Evolutionary conservation across 2,888 invertebrate species (phyloP), one percentile per base, ranked within the genome.

Genomic region (Tethea ocularis): DNA sequence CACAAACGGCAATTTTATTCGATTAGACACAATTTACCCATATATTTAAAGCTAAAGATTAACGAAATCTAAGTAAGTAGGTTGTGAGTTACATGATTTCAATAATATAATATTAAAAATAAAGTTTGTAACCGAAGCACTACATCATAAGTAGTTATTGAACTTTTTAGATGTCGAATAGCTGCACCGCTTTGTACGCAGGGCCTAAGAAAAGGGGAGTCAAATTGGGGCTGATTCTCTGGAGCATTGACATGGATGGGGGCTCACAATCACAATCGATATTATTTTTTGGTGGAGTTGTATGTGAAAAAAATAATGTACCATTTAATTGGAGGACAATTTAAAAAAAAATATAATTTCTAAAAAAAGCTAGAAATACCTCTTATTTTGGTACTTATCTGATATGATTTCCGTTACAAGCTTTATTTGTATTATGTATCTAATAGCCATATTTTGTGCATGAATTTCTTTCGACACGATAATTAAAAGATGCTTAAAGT

Each of bases 1-100:
- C 46, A 54, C 54, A 51, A 36, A 59, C 52, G 57, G 51, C 46
- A 46, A 15, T 46, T 46, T 17, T 46, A 46, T 46, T 46, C 20
- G 10, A 4, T n/a, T n/a, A n/a, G n/a, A 46, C 46, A 46, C 46
- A 46, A 20, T 46, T 20, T 10, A 10, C 20, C 20, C 46, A 46
- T 46, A 20, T 20, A 20, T 46, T 20, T 20, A 10, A 46, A 20
- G 17, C 46, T 46, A 46, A 41, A 20, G 10, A 46, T 20, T 46
- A 46, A 20, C 46, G 6, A 46, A 46, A 1, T 13, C 33, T 20
- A 10, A 20, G 46, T 46, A 46, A 8, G 10, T 41, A 17, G 41
- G 5, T 1, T 33, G 1, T 46, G 46, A 46, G 4, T 46, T 20
- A n/a, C 10, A 46, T 46, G 3, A 20, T n/a, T n/a, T n/a, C n/a